Evolutionary conservation across 2,113 vertebrate species (phyloP).

Genomic region (Alexandromys fortis): DNA sequence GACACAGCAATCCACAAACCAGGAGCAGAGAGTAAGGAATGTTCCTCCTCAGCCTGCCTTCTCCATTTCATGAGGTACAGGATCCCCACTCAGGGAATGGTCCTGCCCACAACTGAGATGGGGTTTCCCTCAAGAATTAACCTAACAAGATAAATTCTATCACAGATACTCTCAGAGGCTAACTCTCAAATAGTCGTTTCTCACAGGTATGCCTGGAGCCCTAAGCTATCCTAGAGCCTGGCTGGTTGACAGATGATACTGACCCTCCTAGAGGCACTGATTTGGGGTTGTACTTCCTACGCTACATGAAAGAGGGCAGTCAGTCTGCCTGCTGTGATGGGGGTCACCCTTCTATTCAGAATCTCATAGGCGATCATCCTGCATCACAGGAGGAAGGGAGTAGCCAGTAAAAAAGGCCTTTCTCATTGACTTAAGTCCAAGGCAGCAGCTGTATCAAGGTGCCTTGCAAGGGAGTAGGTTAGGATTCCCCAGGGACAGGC

Average conservation of each 20-base stretch:
- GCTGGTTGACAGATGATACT: not conserved
- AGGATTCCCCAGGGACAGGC: not conserved
- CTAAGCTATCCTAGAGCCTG: not conserved
- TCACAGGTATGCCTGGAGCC: not conserved
- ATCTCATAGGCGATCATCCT: not conserved
- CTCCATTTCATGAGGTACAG: not conserved
- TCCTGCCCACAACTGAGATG: not conserved
- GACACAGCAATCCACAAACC: not conserved
- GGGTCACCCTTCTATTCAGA: not conserved
- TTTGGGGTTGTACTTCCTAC: not conserved
- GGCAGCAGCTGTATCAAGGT: not conserved
- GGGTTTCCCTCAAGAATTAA: not conserved
- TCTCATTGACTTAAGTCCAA: not conserved
- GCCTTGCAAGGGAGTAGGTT: not conserved
- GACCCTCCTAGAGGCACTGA: not conserved
- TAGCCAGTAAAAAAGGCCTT: slow-evolving; percentile 31
- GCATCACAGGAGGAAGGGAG: not conserved
- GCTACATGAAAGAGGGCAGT: not conserved
- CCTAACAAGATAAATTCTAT: not conserved
- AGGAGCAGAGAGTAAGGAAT: not conserved
- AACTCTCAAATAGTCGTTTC: not conserved
- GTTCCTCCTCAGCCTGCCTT: not conserved
- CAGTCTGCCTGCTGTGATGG: not conserved
- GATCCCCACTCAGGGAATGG: not conserved
- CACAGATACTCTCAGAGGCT: not conserved